These are phyloP conservation scores for Azemiops feae DNA, from an alignment of 2,113 vertebrate genomes.

Conservation along the genomic window DNA sequence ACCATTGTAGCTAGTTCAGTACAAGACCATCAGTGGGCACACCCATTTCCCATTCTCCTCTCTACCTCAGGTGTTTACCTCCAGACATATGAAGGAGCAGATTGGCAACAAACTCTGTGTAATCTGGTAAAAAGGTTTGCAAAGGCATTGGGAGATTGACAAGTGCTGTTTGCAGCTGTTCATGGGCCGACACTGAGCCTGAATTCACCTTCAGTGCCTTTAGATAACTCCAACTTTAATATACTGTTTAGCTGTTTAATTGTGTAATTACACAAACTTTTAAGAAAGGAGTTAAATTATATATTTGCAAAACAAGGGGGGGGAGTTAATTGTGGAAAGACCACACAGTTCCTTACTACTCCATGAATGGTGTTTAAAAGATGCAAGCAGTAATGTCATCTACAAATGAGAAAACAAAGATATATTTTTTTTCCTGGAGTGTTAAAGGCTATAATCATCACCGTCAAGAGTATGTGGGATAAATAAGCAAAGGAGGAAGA, in stretches of 20 bases:
- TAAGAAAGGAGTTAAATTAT: slow-evolving; percentile 19
- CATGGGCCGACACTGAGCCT: background rate
- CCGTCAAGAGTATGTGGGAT: background rate
- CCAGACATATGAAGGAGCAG: background rate
- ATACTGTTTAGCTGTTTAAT: background rate
- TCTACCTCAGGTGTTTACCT: background rate
- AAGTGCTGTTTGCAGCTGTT: background rate
- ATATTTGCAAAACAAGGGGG: background rate
- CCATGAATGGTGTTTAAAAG: background rate
- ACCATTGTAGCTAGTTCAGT: background rate
- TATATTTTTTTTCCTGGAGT: slow-evolving; percentile 26
- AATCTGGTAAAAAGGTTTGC: background rate
- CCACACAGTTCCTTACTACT: background rate
- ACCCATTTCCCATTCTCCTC: background rate
- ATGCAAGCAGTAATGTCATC: slow-evolving; percentile 11
- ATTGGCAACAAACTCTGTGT: background rate
- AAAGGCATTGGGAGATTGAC: background rate
- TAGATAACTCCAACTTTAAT: background rate
- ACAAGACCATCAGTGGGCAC: background rate
- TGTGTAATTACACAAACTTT: slow-evolving; percentile 12
- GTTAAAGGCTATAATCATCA: slow-evolving; percentile 2
- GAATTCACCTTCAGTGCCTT: background rate
- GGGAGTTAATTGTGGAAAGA: background rate
- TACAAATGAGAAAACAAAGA: slow-evolving; percentile 9
- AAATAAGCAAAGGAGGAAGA: slow-evolving; percentile 26